A percentile compares a stretch with the other conserved stretches of the same genome.
These are phyloP conservation scores for Phycodurus eques DNA, from an alignment of 2,113 vertebrate genomes.

Conservation along the genomic window DNA sequence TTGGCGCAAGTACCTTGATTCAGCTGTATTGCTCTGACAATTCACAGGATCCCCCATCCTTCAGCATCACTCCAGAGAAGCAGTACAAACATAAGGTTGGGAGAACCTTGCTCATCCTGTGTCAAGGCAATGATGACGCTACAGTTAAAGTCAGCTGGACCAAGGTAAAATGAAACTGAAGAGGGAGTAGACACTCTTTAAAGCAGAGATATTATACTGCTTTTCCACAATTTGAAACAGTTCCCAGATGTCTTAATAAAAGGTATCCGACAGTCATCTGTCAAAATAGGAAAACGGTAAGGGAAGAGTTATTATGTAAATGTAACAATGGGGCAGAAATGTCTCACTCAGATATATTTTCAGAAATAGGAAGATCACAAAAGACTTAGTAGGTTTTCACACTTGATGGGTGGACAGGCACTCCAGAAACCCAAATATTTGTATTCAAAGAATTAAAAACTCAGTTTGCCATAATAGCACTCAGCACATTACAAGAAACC, in stretches of 20 bases:
- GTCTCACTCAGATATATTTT: not conserved
- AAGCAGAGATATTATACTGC: not conserved
- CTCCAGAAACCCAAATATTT: not conserved
- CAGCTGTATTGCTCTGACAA: constrained; percentile 34
- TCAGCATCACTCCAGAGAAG: constrained; percentile 76
- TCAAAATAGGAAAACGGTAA: not conserved
- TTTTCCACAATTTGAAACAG: not conserved
- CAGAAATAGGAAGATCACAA: not conserved
- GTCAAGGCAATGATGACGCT: constrained; percentile 75
- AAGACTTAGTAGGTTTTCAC: not conserved
- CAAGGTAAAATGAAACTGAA: constrained; percentile 76
- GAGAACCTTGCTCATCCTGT: constrained; percentile 81
- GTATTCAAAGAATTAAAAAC: not conserved
- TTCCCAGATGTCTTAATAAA: not conserved
- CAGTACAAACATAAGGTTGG: constrained; percentile 86
- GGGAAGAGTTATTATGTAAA: not conserved
- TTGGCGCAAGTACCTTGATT: constrained; percentile 40
- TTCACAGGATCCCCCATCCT: constrained; percentile 84
- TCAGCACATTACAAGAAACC: not conserved
- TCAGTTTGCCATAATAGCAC: not conserved
- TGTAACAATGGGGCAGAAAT: not conserved
- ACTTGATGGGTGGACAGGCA: not conserved
- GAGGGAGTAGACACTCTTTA: not conserved
- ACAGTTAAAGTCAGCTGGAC: constrained; percentile 79
- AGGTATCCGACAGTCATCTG: not conserved